phyloP scores from a whole-genome alignment of 2,888 invertebrate genomes.

The Amphipyra tragopoginis region DNA sequence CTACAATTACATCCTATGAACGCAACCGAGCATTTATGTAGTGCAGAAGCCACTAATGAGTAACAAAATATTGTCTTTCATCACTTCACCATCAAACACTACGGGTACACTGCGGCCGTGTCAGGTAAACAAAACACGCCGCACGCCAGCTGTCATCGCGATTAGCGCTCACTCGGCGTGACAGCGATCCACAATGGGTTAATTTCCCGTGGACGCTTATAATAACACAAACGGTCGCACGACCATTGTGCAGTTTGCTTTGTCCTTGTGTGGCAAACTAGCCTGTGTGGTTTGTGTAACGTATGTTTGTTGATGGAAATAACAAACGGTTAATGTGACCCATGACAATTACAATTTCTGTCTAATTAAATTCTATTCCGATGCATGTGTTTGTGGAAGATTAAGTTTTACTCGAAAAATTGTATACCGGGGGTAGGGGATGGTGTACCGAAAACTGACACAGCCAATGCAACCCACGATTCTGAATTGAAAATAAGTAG shows the following conservation, averaged over 20 bases:
- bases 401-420: too few species aligned
- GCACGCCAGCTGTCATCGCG: conserved; percentile 18
- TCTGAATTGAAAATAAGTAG: too few species aligned
- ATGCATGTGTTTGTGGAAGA: too few species aligned
- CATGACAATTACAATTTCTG: too few species aligned
- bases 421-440: too few species aligned
- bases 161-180: conserved; percentile 18
- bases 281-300: conserved; percentile 1
- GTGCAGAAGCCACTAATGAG: background rate
- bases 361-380: too few species aligned
- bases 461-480: too few species aligned
- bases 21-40: too few species aligned
- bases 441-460: too few species aligned
- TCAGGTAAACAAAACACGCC: conserved; percentile 22
- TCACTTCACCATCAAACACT: conserved; percentile 4
- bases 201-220: conserved; percentile 50
- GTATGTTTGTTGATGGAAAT: conserved; percentile 18
- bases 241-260: conserved; percentile 45
- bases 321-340: background rate
- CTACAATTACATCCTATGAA: conserved; percentile 48
- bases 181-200: conserved; percentile 41
- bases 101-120: background rate
- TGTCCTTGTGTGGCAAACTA: conserved; percentile 41
- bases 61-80: background rate
- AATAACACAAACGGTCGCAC: conserved; percentile 37